Conservation (phyloP, 2,113 vertebrate species). For the Pitta sordida region DNA sequence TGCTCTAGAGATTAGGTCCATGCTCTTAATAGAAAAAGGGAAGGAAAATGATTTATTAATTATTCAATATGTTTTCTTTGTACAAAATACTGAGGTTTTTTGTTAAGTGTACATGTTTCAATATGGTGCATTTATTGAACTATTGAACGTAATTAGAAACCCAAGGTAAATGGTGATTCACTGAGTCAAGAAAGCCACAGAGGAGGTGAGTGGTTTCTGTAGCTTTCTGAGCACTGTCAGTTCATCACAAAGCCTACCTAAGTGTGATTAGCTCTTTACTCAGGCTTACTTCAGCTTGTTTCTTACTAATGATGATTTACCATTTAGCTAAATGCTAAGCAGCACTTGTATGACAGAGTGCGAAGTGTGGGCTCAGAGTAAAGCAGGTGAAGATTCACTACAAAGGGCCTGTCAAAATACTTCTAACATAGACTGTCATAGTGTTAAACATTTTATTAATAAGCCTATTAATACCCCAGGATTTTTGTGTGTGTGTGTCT, state of each 20-base stretch:
- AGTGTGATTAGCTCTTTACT: slow-evolving; percentile 37
- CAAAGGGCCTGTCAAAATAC: slow-evolving; percentile 48
- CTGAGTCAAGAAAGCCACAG: background rate
- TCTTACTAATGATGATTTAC: slow-evolving; percentile 46
- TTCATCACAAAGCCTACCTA: slow-evolving; percentile 5
- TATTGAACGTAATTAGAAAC: slow-evolving; percentile 46
- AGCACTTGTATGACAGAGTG: background rate
- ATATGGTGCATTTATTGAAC: slow-evolving; percentile 36
- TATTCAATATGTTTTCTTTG: slow-evolving; percentile 55
- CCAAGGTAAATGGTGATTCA: slow-evolving; percentile 20
- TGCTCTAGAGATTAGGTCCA: slow-evolving; percentile 16
- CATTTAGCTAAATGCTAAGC: slow-evolving; percentile 51
- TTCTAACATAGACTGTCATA: slow-evolving; percentile 1
- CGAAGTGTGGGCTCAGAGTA: background rate
- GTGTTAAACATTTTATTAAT: slow-evolving; percentile 60
- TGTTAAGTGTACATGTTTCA: background rate
- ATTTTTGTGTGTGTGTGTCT: slow-evolving; percentile 8
- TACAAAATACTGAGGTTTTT: slow-evolving; percentile 15
- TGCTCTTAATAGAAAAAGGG: background rate
- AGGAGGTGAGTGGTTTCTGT: background rate
- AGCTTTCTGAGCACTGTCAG: background rate
- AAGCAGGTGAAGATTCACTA: slow-evolving; percentile 25
- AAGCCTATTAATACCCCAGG: slow-evolving; percentile 43
- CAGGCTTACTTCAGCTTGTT: slow-evolving; percentile 26
- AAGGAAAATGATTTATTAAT: slow-evolving; percentile 54